A percentile compares a stretch with the other conserved stretches of the same genome.
These are phyloP conservation scores for Siderastrea siderea DNA, from an alignment of 92 coral and sea anemone genomes.

Conservation along the genomic window DNA sequence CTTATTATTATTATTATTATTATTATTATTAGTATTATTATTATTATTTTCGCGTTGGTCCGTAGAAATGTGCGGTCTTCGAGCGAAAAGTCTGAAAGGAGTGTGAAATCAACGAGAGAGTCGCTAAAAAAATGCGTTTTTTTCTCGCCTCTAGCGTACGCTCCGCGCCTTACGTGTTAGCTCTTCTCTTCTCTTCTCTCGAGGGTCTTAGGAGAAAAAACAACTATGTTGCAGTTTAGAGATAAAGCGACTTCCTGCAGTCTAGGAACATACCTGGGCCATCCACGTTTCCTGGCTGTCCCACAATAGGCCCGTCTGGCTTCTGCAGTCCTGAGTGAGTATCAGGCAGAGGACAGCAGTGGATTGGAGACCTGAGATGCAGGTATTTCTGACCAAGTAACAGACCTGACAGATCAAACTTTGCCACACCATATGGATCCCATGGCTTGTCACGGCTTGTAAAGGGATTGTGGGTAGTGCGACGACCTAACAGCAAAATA, in stretches of 20 bases:
- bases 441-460: conserved; percentile 87
- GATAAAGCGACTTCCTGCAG: neutral
- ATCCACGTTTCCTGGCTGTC: conserved; percentile 92
- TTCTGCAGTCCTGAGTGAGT: conserved; percentile 88
- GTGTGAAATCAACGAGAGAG: too few relatives aligned
- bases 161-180: too few relatives aligned
- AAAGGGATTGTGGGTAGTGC: conserved; percentile 98
- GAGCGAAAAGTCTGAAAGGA: too few relatives aligned
- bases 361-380: conserved; percentile 86
- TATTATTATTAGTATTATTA: too few relatives aligned
- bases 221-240: neutral
- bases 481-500: conserved; percentile 76
- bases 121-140: too few relatives aligned
- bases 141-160: too few relatives aligned
- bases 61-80: too few relatives aligned
- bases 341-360: conserved; percentile 90
- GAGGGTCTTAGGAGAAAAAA: neutral
- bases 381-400: conserved; percentile 87
- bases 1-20: too few relatives aligned
- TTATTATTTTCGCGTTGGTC: too few relatives aligned
- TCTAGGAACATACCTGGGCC: conserved; percentile 84
- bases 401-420: conserved; percentile 91
- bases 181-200: too few relatives aligned
- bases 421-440: conserved; percentile 97
- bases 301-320: conserved; percentile 89